Evolutionary conservation across 1,140 invertebrate genomes (phyloP), one percentile per base, ranked within the genome.

Genomic region (Pinna nobilis): DNA sequence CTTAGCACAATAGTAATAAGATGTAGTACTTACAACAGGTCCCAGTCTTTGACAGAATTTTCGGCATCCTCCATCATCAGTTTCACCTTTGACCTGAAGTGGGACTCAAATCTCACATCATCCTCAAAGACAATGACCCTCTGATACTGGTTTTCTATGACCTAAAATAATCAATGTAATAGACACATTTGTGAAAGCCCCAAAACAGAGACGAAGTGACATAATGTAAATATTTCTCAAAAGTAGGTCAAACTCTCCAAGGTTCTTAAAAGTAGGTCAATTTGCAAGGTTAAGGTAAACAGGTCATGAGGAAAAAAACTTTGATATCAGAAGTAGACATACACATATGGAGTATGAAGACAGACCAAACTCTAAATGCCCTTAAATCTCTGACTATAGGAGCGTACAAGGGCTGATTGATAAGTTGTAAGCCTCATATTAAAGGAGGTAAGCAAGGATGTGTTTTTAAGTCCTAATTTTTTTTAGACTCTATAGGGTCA

Each of bases 21-120:
- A n/a, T n/a, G n/a, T n/a, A n/a, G n/a, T n/a, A n/a, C 84, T 87
- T 92, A 98, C 94, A 98, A 91, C 2, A 99, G 91, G 90, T 99
- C 97, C 95, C 97, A 99, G 28, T 94, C 89, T 32, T 91, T 66
- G 1, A 90, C 86, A 1, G 94, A 85, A 23, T 88, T 81, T 33
- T 93, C 86, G 0, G 95, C 88, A 86, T 99, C 96, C 18, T 92
- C 83, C 74, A 98, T 87, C 0, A 97, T 81, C 15, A 90, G 88
- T 7, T 90, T 76, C 2, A 97, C 88, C 86, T 94, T 94, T 15
- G 91, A 90, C 3, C 92, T 90, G 84, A 99, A 98, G 81, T 94
- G 96, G 0, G 95, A 92, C 80, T 96, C 95, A 88, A 99, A 99
- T 59, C 95, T 92, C 41, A 99, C 93, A 86, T 99, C 98, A 85